Base-by-base conservation (phyloP, 2,888 invertebrate species). In the Adelognathus sp. region DNA sequence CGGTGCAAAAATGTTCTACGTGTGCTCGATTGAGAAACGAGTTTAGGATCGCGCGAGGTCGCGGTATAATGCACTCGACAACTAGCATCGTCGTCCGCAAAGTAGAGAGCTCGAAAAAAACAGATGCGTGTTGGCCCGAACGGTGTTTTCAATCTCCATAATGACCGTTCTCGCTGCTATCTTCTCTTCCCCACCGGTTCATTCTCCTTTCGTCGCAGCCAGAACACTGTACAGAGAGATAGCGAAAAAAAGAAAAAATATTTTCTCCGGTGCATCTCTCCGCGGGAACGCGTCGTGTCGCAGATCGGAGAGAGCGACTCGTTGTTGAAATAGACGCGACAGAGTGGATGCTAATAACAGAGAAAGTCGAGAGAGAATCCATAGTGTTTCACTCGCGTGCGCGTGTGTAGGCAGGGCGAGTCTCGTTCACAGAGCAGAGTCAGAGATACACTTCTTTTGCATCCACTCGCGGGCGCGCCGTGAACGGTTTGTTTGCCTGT, bases 61-160 rank as follows among this genome's bases (percentile, higher is more conserved):
- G 60, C 60, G 46, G 46, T 36, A 31, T 70, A 60, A 50, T 61
- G 54, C 41, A 52, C 33, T 44, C 52, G 69, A 56, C 69, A 67
- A 61, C 61, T 41, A 41, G 72, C 39, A 69, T n/a, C n/a, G n/a
- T n/a, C n/a, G n/a, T n/a, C n/a, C n/a, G 54, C 33, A 63, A 72
- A 60, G 18, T 27, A 69, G 60, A 41, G 60, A 54, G 61, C 61
- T 36, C 33, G 44, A 6, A 29, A 14, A 16, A 61, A 75, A 69
- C 54, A 63, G 69, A 61, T 69, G 54, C 69, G 69, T 63, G 61
- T 44, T 46, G 71, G n/a, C 70, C 61, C 64, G 50, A 64, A 46
- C 46, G 24, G 33, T 60, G 66, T 88, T 89, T n/a, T 87, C 88
- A 89, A 90, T 89, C 88, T 89, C 83, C 88, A 88, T 90, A 88